These are phyloP conservation scores for Drosophila kokeensis DNA, from an alignment of 2,888 invertebrate species.

Conservation along the genomic window DNA sequence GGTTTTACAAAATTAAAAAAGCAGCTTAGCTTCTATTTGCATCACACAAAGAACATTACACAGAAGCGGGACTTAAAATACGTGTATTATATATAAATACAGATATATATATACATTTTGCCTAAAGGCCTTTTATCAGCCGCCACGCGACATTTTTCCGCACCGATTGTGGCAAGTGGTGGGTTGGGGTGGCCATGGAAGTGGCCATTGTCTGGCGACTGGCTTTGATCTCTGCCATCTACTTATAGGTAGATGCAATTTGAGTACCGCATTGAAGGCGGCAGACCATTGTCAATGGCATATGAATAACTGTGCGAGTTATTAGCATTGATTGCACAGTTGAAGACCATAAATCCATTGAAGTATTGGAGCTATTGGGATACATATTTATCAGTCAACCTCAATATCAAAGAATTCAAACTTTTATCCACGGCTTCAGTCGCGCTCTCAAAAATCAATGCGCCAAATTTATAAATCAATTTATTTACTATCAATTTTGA, in stretches of 20 bases:
- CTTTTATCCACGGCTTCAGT: no score
- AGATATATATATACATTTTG: conserved; percentile 10
- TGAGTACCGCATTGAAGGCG: conserved; percentile 39
- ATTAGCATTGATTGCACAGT: conserved; percentile 30
- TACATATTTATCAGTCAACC: conserved; percentile 2
- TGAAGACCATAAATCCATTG: conserved; percentile 2
- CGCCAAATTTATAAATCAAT: not conserved
- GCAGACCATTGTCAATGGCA: conserved; percentile 19
- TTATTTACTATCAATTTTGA: rapidly evolving
- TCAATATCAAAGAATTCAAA: not conserved
- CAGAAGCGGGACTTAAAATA: conserved; percentile 38
- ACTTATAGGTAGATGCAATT: conserved; percentile 28
- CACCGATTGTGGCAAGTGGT: conserved; percentile 46
- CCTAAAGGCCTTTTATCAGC: conserved; percentile 60
- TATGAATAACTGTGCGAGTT: conserved; percentile 30
- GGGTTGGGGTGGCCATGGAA: conserved; percentile 20
- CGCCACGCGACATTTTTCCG: conserved; percentile 80
- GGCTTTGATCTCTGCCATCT: conserved; percentile 68
- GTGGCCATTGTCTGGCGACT: conserved; percentile 62
- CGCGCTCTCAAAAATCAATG: rapidly evolving
- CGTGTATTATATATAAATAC: conserved; percentile 3
- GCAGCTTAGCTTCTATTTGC: conserved; percentile 72
- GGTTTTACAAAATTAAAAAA: conserved; percentile 76
- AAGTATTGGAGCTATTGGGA: not conserved
- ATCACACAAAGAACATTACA: conserved; percentile 61